phyloP scores from a whole-genome alignment of 2,888 invertebrate genomes.

The Diaperis boleti region DNA sequence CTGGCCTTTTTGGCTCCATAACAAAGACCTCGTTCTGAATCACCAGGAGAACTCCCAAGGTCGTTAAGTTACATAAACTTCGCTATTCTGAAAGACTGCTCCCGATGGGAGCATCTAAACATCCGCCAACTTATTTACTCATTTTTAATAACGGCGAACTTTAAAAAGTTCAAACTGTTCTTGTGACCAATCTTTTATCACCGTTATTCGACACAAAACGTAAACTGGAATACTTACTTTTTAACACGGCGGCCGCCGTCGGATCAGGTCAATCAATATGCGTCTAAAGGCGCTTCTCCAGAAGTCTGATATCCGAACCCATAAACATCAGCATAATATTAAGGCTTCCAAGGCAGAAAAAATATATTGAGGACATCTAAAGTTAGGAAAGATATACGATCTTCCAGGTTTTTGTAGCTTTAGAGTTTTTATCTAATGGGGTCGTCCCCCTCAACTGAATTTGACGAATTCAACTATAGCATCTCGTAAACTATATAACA shows the following conservation, averaged over 20 bases:
- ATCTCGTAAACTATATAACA: no score
- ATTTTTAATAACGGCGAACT: slow-evolving; percentile 22
- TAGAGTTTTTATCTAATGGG: no score
- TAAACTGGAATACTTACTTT: slow-evolving; percentile 31
- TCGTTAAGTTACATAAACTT: slow-evolving; percentile 26
- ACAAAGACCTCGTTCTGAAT: slow-evolving; percentile 20
- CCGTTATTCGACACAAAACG: slow-evolving; percentile 13
- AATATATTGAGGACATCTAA: background rate
- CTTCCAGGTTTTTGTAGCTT: background rate
- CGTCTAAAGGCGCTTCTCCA: slow-evolving; percentile 23
- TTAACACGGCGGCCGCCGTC: slow-evolving; percentile 20
- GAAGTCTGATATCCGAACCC: slow-evolving; percentile 15
- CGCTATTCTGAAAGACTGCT: slow-evolving; percentile 12
- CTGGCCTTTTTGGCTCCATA: slow-evolving; percentile 15
- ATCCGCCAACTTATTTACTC: slow-evolving; percentile 24
- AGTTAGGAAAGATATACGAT: background rate
- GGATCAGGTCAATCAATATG: slow-evolving; percentile 35
- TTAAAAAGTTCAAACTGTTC: slow-evolving; percentile 5
- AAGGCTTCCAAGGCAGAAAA: slow-evolving; percentile 13
- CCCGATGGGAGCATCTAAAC: slow-evolving; percentile 13
- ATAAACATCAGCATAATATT: slow-evolving; percentile 32
- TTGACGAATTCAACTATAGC: no score
- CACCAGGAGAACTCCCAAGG: slow-evolving; percentile 21
- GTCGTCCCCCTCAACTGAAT: no score
- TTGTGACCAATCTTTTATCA: slow-evolving; percentile 24